Conservation (phyloP, 2,797 vertebrate species). For the Dipus sagitta region DNA sequence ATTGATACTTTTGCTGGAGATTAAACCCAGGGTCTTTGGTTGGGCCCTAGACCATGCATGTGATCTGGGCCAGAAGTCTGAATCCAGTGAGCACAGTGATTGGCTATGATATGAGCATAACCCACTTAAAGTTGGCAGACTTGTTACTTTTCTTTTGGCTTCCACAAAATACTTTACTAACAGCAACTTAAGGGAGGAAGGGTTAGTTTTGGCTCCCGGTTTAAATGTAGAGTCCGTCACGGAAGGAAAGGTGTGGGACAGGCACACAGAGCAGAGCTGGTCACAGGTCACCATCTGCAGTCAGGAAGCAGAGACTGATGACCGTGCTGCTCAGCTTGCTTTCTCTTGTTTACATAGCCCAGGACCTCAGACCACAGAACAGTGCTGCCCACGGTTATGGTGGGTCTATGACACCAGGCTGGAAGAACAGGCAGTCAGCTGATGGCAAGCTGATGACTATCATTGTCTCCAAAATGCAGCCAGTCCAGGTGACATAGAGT, state of each 20-base stretch:
- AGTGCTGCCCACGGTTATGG: too few species aligned
- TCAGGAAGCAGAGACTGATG: background rate
- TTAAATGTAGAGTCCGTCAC: background rate
- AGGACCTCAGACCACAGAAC: too few species aligned
- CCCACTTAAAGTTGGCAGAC: too few species aligned
- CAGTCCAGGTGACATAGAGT: background rate
- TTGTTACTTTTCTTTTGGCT: too few species aligned
- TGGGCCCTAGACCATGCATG: too few species aligned
- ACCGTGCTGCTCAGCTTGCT: too few species aligned
- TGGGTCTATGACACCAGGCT: background rate
- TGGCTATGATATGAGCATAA: background rate
- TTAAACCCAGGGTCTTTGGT: background rate
- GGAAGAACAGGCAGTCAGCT: background rate
- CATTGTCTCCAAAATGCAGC: background rate
- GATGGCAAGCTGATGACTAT: background rate
- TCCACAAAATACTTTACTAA: too few species aligned
- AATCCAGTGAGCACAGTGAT: background rate
- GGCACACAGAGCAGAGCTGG: background rate
- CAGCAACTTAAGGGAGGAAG: too few species aligned
- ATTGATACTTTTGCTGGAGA: too few species aligned
- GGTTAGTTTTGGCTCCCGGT: background rate
- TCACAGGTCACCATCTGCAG: background rate
- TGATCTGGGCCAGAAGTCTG: background rate
- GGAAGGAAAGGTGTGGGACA: background rate
- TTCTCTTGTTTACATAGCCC: too few species aligned